Evolutionary conservation across 2,888 invertebrate genomes (phyloP).

Genomic region (Stenurella melanura): DNA sequence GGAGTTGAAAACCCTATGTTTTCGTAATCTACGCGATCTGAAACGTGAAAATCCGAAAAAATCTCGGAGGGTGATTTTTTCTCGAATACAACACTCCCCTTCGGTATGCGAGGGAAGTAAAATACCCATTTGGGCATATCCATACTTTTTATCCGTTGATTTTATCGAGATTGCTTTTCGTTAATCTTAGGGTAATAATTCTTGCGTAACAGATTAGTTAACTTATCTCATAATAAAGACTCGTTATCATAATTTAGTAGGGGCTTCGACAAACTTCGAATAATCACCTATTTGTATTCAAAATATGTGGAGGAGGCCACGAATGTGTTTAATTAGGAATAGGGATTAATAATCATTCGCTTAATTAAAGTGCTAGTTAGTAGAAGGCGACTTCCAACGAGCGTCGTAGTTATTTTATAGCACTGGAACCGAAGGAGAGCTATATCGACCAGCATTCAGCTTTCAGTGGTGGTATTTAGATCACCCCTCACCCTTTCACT

Average conservation of each 20-base stretch:
- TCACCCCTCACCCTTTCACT: conserved; percentile 49
- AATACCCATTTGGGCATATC: no score
- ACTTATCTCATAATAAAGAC: neutral
- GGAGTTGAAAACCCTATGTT: no score
- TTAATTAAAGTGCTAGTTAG: conserved; percentile 31
- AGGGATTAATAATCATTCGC: conserved; percentile 32
- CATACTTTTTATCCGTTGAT: no score
- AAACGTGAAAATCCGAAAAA: no score
- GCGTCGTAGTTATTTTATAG: neutral
- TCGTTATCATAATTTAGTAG: conserved; percentile 11
- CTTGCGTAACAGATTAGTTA: neutral
- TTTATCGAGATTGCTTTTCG: no score
- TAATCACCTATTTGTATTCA: conserved; percentile 38
- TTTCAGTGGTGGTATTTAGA: conserved; percentile 48
- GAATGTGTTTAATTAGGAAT: conserved; percentile 32
- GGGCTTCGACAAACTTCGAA: conserved; percentile 22
- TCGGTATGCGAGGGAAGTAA: no score
- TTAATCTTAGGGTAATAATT: neutral
- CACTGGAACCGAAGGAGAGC: conserved; percentile 30
- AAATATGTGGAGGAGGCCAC: neutral
- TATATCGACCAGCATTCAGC: conserved; percentile 49
- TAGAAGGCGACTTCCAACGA: conserved; percentile 10
- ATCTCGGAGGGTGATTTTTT: no score
- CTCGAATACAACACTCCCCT: no score
- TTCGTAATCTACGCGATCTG: no score